These are phyloP conservation scores for Polypterus senegalus DNA, from an alignment of 2,113 vertebrate species.

Conservation along the genomic window DNA sequence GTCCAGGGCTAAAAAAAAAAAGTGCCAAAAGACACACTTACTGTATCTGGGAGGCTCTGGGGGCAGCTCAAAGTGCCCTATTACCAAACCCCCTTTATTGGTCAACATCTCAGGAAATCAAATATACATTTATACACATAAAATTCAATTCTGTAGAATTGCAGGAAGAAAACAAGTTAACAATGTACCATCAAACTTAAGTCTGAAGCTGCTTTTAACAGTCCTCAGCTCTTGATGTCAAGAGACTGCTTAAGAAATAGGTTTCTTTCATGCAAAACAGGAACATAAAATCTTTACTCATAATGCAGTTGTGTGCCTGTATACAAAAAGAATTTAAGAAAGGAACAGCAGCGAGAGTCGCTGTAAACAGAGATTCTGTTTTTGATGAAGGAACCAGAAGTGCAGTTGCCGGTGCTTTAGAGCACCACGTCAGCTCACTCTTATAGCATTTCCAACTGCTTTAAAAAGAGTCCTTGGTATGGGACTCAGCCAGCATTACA, in stretches of 20 bases:
- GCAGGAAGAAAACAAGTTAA: conserved; percentile 58
- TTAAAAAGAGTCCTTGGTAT: conserved; percentile 54
- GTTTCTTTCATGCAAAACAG: conserved; percentile 70
- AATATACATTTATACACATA: conserved; percentile 64
- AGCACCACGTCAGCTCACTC: no score
- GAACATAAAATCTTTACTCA: conserved; percentile 53
- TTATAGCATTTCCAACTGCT: conserved; percentile 37
- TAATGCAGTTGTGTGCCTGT: conserved; percentile 56
- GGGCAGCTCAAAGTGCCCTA: conserved; percentile 62
- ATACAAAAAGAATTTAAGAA: conserved; percentile 39
- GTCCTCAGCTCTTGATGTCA: conserved; percentile 52
- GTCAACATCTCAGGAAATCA: conserved; percentile 61
- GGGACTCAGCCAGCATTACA: conserved; percentile 43
- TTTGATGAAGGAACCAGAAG: conserved; percentile 36
- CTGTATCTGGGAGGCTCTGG: conserved; percentile 36
- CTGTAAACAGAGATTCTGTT: conserved; percentile 34
- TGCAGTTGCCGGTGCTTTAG: not conserved
- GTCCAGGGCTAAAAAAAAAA: conserved; percentile 37
- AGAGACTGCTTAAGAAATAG: conserved; percentile 42
- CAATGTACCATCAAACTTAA: conserved; percentile 50
- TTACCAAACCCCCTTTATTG: conserved; percentile 55
- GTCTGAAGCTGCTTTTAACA: conserved; percentile 43
- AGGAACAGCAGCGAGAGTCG: conserved; percentile 14
- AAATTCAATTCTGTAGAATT: conserved; percentile 40
- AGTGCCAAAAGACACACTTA: conserved; percentile 40